Percentiles rank a stretch among this genome's conserved stretches.
Conservation (phyloP, 2,888 invertebrate genomes). For the Leptinotarsa juncta region DNA sequence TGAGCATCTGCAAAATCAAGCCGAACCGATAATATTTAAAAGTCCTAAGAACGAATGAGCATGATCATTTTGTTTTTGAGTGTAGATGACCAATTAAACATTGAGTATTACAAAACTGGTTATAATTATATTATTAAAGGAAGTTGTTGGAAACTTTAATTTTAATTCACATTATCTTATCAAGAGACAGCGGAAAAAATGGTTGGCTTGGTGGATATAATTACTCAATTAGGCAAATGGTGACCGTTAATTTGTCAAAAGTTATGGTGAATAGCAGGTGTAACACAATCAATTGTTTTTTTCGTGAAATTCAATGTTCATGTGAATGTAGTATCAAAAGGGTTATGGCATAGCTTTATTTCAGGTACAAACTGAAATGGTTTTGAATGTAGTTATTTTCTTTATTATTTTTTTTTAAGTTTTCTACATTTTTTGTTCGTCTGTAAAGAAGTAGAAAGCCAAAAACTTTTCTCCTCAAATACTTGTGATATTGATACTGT, state of each 20-base stretch:
- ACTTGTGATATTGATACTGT: too few species aligned
- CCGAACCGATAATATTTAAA: neutral
- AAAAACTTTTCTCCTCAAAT: too few species aligned
- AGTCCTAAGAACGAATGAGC: neutral
- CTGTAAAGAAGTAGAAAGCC: too few species aligned
- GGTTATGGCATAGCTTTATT: too few species aligned
- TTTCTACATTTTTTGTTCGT: too few species aligned
- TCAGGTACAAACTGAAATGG: too few species aligned
- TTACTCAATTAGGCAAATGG: conserved; percentile 15
- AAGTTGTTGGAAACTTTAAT: conserved; percentile 7
- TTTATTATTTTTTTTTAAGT: too few species aligned
- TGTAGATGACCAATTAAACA: neutral
- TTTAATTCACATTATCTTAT: conserved; percentile 7
- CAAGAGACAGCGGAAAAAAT: neutral
- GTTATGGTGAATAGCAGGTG: conserved; percentile 4
- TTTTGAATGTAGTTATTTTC: too few species aligned
- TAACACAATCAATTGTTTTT: neutral
- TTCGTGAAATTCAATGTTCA: too few species aligned
- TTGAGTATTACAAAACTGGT: neutral
- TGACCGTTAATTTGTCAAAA: conserved; percentile 15
- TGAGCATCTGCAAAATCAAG: conserved; percentile 10
- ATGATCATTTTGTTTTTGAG: conserved; percentile 4
- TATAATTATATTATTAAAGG: conserved; percentile 4
- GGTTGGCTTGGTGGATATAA: conserved; percentile 3
- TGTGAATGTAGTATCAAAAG: too few species aligned